Evolutionary conservation across 2,888 invertebrate genomes (phyloP), one percentile per base, ranked within the genome.

Genomic region (Ormyrus thymus): DNA sequence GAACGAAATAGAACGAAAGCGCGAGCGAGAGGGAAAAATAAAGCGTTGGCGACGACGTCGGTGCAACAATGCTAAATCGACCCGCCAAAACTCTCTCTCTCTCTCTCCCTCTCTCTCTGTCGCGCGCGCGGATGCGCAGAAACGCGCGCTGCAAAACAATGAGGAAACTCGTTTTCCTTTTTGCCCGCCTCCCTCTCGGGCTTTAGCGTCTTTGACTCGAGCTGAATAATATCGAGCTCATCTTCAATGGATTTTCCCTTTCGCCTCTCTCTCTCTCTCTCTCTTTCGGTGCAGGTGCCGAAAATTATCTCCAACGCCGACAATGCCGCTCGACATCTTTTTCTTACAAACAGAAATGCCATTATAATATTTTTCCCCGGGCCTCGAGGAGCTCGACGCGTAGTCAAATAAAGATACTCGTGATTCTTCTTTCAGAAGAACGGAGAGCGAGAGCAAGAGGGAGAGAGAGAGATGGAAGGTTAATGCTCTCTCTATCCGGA

Each of bases 41-140:
- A 29, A 74, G 75, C 73, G 66, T 74, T 8, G 43, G 51, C 7
- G 11, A n/a, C 83, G 84, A 83, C 84, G 84, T 83, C 82, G 81
- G 80, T 82, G 83, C 82, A 85, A 85, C 85, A 85, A 85, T 86
- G 84, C 85, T 82, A 84, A 86, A 86, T 86, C 86, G 86, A 87
- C 86, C 86, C 86, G 86, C 85, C 86, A 86, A 86, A 86, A 86
- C 84, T 83, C 81, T 55, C 76, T 29, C 29, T 29, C 29, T 29
- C 29, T 29, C 29, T 29, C 29, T 29, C 29, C 81, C 81, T 80
- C 84, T 29, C 29, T 2, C 29, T 29, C 29, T 81, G 82, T 82
- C 82, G 81, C 81, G 80, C 84, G 86, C 86, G 83, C 84, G 84
- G 81, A 81, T 82, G 82, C 81, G 7, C 43, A 29, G 7, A n/a